Evolutionary conservation across 2,113 vertebrate species (phyloP).

Genomic region (Ceyx margarethae): DNA sequence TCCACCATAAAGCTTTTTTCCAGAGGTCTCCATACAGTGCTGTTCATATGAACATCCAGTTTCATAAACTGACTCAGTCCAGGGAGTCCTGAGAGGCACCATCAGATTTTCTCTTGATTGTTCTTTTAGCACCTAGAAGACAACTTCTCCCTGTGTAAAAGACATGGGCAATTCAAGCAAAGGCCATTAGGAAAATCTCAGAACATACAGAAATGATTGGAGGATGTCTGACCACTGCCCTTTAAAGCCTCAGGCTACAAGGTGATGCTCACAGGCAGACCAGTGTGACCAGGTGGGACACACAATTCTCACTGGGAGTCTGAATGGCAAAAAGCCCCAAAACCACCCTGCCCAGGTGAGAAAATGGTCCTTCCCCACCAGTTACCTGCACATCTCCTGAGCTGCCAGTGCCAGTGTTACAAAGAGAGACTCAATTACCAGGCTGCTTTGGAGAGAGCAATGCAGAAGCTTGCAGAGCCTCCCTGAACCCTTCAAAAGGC

Average conservation of each 20-base stretch:
- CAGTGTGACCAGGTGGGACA: not conserved
- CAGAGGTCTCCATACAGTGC: not conserved
- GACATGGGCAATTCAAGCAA: not conserved
- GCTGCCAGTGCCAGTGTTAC: not conserved
- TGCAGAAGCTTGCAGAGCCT: not conserved
- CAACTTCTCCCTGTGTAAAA: not conserved
- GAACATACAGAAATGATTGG: not conserved
- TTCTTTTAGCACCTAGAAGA: not conserved
- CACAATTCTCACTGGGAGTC: not conserved
- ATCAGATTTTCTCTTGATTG: not conserved
- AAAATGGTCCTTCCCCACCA: not conserved
- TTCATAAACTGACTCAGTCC: not conserved
- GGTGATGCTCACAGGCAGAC: not conserved
- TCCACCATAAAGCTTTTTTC: not conserved
- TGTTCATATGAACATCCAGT: not conserved
- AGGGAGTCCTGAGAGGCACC: not conserved
- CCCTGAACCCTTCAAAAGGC: not conserved
- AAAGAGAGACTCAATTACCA: not conserved
- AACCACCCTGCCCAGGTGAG: accelerated
- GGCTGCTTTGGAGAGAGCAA: not conserved
- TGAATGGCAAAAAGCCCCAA: not conserved
- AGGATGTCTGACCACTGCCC: not conserved
- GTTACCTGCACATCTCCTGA: not conserved
- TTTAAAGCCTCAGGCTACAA: not conserved
- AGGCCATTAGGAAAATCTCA: not conserved